A percentile compares a stretch with the other conserved stretches of the same genome.
Evolutionary conservation across 2,888 invertebrate genomes (phyloP).

Genomic region (Malthinus seriepunctatus): DNA sequence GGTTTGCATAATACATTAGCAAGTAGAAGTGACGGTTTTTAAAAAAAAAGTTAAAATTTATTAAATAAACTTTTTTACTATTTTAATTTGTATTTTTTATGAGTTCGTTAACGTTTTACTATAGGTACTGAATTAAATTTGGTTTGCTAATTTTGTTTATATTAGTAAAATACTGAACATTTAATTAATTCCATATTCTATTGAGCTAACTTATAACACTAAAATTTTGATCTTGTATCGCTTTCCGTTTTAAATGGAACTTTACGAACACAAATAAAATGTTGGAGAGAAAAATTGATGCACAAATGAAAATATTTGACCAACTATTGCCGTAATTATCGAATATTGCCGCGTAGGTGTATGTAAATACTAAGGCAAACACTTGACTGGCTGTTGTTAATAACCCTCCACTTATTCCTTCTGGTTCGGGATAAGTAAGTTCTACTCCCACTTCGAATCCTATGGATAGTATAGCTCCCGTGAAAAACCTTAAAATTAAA

Average conservation of each 20-base stretch:
- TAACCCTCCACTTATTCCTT: constrained; percentile 96
- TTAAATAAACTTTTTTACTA: no score
- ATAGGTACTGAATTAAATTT: no score
- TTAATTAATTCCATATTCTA: no score
- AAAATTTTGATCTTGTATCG: background rate
- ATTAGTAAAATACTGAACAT: no score
- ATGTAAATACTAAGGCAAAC: constrained; percentile 83
- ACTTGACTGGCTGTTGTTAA: constrained; percentile 88
- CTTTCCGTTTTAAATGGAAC: constrained; percentile 4
- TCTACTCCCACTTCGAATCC: constrained; percentile 98
- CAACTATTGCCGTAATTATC: constrained; percentile 66
- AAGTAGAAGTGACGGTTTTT: background rate
- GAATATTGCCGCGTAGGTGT: constrained; percentile 71
- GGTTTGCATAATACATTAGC: background rate
- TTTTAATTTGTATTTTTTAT: no score
- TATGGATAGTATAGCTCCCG: constrained; percentile 98
- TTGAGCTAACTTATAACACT: no score
- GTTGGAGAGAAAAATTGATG: constrained; percentile 1
- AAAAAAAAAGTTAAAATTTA: no score
- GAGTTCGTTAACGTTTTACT: no score
- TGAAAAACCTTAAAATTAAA: constrained; percentile 81
- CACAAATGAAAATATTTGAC: constrained; percentile 8
- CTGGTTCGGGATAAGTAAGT: constrained; percentile 95
- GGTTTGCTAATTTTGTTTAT: no score
- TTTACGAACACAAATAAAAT: constrained; percentile 1